Conservation (phyloP, 2,888 invertebrate genomes). For the Sialis lutaria region DNA sequence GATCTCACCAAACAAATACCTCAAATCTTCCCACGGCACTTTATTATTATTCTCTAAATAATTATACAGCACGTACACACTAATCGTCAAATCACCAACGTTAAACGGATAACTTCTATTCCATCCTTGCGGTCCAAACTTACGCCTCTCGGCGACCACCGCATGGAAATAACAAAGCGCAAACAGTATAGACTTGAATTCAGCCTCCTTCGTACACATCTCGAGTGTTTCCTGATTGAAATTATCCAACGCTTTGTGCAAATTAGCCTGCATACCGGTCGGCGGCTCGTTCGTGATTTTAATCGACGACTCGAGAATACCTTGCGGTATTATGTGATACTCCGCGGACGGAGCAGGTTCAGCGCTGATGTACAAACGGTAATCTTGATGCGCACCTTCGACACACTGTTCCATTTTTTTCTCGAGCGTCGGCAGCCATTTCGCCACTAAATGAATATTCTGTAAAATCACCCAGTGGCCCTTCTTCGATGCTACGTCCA, state of each 20-base stretch:
- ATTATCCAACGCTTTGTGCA: conserved; percentile 83
- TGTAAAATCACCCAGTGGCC: conserved; percentile 91
- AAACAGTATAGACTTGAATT: conserved; percentile 81
- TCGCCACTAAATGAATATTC: conserved; percentile 82
- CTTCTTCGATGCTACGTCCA: conserved; percentile 51
- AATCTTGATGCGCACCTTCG: conserved; percentile 43
- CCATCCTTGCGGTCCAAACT: conserved; percentile 74
- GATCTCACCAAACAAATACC: conserved; percentile 90
- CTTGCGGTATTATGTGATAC: conserved; percentile 56
- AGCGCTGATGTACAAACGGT: conserved; percentile 69
- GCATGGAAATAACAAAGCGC: conserved; percentile 90
- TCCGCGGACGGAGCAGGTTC: conserved; percentile 61
- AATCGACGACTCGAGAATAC: conserved; percentile 81
- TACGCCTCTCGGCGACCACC: conserved; percentile 77
- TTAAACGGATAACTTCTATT: conserved; percentile 54
- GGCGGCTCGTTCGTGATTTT: conserved; percentile 95
- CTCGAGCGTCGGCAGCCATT: conserved; percentile 75
- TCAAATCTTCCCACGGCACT: conserved; percentile 87
- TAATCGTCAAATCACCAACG: conserved; percentile 79
- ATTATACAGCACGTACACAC: conserved; percentile 77
- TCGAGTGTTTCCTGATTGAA: conserved; percentile 86
- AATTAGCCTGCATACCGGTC: conserved; percentile 84
- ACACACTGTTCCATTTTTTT: conserved; percentile 77
- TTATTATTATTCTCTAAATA: conserved; percentile 76
- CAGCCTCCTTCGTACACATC: conserved; percentile 82